A percentile compares a stretch with the other conserved stretches of the same genome.
Conservation (phyloP, 2,888 invertebrate species). For the Phalera bucephala region DNA sequence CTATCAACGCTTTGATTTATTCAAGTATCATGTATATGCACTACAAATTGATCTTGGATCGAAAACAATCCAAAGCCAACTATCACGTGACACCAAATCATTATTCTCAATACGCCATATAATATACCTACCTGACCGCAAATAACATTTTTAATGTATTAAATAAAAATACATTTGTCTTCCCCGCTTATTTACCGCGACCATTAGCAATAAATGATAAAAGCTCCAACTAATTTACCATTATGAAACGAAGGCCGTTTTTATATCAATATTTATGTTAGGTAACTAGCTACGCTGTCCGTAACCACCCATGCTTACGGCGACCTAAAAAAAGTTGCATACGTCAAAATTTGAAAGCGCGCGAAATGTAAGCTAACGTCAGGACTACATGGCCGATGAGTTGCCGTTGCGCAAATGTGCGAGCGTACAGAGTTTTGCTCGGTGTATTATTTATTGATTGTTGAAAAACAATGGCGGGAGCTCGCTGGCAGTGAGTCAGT, state of each 20-base stretch:
- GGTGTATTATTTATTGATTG: slow-evolving; percentile 81
- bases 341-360: slow-evolving; percentile 49
- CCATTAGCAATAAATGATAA: slow-evolving; percentile 25
- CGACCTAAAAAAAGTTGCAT: slow-evolving; percentile 48
- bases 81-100: slow-evolving; percentile 16
- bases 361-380: slow-evolving; percentile 53
- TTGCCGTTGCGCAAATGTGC: slow-evolving; percentile 67
- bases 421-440: slow-evolving; percentile 66
- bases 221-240: slow-evolving; percentile 49
- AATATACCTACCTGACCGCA: slow-evolving; percentile 14
- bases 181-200: slow-evolving; percentile 8
- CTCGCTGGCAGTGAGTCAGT: slow-evolving; percentile 79
- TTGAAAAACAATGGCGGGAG: slow-evolving; percentile 80
- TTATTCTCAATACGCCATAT: slow-evolving; percentile 14
- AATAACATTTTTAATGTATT: slow-evolving; percentile 11
- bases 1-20: too few relatives aligned
- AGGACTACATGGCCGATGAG: slow-evolving; percentile 58
- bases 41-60: too few relatives aligned
- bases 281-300: slow-evolving; percentile 35
- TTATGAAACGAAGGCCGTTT: slow-evolving; percentile 50
- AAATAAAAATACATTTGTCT: slow-evolving; percentile 11
- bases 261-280: slow-evolving; percentile 54
- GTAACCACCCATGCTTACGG: too few relatives aligned
- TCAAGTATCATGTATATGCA: too few relatives aligned
- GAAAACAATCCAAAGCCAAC: slow-evolving; percentile 14